Evolutionary conservation across 2,797 vertebrate genomes (phyloP).

Genomic region (Phalloptychus januarius): DNA sequence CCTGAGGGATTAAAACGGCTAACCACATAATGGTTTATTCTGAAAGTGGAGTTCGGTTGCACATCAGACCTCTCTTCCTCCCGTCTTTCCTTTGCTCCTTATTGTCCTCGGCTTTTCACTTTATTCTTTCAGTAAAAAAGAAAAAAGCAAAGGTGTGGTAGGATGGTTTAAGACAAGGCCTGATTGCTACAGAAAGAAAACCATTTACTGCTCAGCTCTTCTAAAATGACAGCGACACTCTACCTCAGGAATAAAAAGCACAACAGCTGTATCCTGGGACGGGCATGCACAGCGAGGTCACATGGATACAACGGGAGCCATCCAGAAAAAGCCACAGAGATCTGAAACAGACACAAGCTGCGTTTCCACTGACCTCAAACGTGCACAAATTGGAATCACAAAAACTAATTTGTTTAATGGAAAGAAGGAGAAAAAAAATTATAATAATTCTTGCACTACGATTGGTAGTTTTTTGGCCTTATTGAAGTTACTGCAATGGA

Average conservation of each 20-base stretch:
- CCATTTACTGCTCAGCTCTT: constrained; percentile 35
- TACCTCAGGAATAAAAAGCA: constrained; percentile 38
- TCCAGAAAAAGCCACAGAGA: constrained; percentile 64
- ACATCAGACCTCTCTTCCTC: constrained; percentile 4
- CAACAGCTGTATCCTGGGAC: constrained; percentile 37
- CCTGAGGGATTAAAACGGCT: constrained; percentile 10
- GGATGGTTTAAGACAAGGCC: constrained; percentile 44
- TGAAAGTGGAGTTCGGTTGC: constrained; percentile 18
- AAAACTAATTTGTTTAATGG: no score
- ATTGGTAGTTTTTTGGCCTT: no score
- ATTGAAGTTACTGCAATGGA: no score
- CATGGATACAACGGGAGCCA: constrained; percentile 61
- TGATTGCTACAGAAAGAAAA: constrained; percentile 38
- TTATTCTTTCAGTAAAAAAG: not conserved
- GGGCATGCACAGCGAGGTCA: constrained; percentile 54
- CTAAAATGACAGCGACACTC: constrained; percentile 52
- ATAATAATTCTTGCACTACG: no score
- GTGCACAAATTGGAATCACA: no score
- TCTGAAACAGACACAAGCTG: constrained; percentile 63
- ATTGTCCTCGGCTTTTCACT: not conserved
- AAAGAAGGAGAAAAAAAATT: no score
- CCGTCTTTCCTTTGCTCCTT: not conserved
- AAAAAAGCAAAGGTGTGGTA: not conserved
- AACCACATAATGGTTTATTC: constrained; percentile 12
- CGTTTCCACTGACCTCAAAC: no score